phyloP scores from a whole-genome alignment of 2,113 vertebrate species.

The Neopipo cinnamomea region DNA sequence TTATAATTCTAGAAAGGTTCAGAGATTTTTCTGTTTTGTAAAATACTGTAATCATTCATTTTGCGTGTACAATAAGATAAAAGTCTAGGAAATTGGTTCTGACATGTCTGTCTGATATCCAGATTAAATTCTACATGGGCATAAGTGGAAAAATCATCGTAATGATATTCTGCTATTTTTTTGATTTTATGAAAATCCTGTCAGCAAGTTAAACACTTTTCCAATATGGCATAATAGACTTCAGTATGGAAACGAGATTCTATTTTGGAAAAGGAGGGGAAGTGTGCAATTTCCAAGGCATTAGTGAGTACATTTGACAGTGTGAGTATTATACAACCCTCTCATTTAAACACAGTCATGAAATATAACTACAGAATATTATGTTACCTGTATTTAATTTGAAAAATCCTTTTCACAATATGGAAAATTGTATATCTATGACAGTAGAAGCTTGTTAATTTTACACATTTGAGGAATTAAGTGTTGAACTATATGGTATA shows the following conservation, averaged over 20 bases:
- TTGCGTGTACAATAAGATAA: constrained; percentile 53
- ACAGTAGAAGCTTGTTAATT: constrained; percentile 75
- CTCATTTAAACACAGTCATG: constrained; percentile 67
- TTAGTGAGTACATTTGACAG: constrained; percentile 66
- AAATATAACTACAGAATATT: constrained; percentile 66
- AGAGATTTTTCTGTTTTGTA: constrained; percentile 57
- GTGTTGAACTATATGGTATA: constrained; percentile 75
- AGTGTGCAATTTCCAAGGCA: constrained; percentile 63
- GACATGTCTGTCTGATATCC: constrained; percentile 42
- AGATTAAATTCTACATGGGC: constrained; percentile 31
- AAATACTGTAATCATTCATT: constrained; percentile 60
- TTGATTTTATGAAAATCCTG: constrained; percentile 54
- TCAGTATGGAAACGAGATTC: constrained; percentile 66
- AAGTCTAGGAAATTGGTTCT: constrained; percentile 56
- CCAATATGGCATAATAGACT: constrained; percentile 66
- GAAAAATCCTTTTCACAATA: constrained; percentile 64
- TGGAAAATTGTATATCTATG: constrained; percentile 73
- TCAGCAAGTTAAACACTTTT: constrained; percentile 54
- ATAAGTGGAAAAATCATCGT: constrained; percentile 49
- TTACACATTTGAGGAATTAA: constrained; percentile 74
- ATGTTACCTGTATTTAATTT: constrained; percentile 72
- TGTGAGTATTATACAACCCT: constrained; percentile 69
- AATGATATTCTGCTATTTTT: constrained; percentile 55
- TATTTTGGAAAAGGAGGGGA: constrained; percentile 58
- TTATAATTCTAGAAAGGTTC: constrained; percentile 31